Conservation (phyloP, 30 jellyfish, hydroid and myxozoan genomes). For the Sanderia malayensis region DNA sequence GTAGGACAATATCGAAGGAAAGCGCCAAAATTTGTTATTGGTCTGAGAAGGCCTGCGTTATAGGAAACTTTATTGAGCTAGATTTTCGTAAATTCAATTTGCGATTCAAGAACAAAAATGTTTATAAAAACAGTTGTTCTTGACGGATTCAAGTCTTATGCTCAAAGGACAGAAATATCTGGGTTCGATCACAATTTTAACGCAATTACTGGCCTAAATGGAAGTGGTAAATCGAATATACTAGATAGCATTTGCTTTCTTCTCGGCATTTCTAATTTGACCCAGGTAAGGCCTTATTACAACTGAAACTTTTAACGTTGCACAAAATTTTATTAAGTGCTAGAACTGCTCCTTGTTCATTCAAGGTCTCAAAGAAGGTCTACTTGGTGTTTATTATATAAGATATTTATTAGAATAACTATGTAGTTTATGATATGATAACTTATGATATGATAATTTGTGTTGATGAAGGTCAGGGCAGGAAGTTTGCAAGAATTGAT, state of each 20-base stretch:
- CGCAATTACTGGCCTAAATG: conserved; percentile 97
- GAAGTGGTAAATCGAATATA: conserved; percentile 96
- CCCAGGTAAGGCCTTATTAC: no score
- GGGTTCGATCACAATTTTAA: conserved; percentile 86
- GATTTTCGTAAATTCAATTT: no score
- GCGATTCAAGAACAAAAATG: no score
- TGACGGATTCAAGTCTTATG: conserved; percentile 96
- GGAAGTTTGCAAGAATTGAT: conserved; percentile 84
- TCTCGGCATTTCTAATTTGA: conserved; percentile 81
- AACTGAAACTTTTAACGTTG: no score
- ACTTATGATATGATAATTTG: no score
- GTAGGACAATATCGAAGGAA: no score
- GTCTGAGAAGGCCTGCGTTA: background rate
- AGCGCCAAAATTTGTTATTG: conserved; percentile 46
- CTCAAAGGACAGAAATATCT: conserved; percentile 89
- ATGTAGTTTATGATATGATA: no score
- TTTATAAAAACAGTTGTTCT: conserved; percentile 65
- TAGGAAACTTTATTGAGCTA: background rate
- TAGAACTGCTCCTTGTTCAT: no score
- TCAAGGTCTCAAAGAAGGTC: no score
- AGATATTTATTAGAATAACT: no score
- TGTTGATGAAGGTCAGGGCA: conserved; percentile 99
- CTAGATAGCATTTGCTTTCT: conserved; percentile 93
- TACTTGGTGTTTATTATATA: no score
- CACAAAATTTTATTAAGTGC: no score